Evolutionary conservation across 2,888 invertebrate genomes (phyloP).

Genomic region (Cataglyphis rosenhaueri): DNA sequence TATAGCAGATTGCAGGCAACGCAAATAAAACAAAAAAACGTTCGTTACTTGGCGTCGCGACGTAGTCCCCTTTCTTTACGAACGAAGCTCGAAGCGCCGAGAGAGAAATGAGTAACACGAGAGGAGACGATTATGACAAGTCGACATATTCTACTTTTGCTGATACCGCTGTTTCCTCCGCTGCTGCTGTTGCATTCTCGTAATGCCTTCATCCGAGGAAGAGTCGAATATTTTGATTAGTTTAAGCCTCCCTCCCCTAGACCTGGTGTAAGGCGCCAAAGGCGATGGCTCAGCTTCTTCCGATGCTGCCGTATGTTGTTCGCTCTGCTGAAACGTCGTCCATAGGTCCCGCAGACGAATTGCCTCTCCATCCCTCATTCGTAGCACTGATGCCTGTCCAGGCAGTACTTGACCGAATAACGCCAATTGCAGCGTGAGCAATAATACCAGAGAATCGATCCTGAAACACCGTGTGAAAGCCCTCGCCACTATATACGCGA

Average conservation of each 20-base stretch:
- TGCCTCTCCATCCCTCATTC: constrained; percentile 85
- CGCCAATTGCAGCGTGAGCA: constrained; percentile 77
- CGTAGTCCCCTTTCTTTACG: constrained; percentile 24
- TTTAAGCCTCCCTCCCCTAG: constrained; percentile 50
- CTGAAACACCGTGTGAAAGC: constrained; percentile 76
- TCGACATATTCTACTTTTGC: constrained; percentile 18
- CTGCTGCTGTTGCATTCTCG: constrained; percentile 9
- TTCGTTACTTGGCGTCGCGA: constrained; percentile 56
- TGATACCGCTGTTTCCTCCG: not conserved
- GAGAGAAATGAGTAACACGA: constrained; percentile 32
- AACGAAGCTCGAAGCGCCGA: not conserved
- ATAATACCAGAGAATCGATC: constrained; percentile 74
- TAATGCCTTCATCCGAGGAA: constrained; percentile 7
- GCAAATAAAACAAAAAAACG: not conserved
- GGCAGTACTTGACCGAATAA: constrained; percentile 73
- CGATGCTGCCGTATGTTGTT: constrained; percentile 82
- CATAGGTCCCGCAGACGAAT: constrained; percentile 85
- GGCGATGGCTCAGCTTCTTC: constrained; percentile 74
- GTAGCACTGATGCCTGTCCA: constrained; percentile 83
- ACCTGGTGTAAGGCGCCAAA: constrained; percentile 71
- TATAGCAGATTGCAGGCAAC: not conserved
- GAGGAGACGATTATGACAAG: constrained; percentile 12
- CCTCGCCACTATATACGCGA: constrained; percentile 72
- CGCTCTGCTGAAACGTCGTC: constrained; percentile 83
- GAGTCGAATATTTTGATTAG: constrained; percentile 49